These are phyloP conservation scores for Picathartes gymnocephalus DNA, from an alignment of 2,113 vertebrate species.

Conservation along the genomic window DNA sequence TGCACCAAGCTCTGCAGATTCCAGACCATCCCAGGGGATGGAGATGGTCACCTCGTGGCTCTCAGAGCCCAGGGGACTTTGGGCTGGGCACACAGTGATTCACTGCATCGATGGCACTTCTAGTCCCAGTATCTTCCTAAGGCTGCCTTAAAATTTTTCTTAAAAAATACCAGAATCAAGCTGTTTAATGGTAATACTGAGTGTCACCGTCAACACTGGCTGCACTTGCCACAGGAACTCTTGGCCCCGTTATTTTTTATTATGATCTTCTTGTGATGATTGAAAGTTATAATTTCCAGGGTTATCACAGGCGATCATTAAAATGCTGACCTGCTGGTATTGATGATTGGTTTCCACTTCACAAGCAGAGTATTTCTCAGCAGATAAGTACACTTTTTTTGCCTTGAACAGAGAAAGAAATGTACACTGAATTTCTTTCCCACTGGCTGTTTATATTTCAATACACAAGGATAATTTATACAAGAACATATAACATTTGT, in stretches of 20 bases:
- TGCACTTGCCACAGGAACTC: neutral
- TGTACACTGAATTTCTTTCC: neutral
- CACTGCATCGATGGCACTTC: accelerated
- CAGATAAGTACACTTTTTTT: neutral
- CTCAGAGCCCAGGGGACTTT: neutral
- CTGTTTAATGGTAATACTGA: neutral
- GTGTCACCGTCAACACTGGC: neutral
- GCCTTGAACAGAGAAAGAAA: neutral
- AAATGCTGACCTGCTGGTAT: neutral
- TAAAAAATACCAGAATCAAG: neutral
- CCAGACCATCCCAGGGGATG: neutral
- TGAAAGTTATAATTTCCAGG: neutral
- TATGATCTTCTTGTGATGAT: neutral
- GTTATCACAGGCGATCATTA: neutral
- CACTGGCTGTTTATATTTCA: neutral
- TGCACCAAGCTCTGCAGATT: neutral
- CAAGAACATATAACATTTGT: neutral
- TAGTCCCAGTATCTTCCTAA: neutral
- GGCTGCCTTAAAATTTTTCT: neutral
- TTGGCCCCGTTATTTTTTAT: neutral
- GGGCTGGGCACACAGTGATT: neutral
- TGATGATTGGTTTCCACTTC: neutral
- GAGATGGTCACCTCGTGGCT: neutral
- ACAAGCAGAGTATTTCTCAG: neutral
- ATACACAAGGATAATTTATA: neutral